Conservation (phyloP, 23 tunicate genomes). For the Trididemnum clinides region DNA sequence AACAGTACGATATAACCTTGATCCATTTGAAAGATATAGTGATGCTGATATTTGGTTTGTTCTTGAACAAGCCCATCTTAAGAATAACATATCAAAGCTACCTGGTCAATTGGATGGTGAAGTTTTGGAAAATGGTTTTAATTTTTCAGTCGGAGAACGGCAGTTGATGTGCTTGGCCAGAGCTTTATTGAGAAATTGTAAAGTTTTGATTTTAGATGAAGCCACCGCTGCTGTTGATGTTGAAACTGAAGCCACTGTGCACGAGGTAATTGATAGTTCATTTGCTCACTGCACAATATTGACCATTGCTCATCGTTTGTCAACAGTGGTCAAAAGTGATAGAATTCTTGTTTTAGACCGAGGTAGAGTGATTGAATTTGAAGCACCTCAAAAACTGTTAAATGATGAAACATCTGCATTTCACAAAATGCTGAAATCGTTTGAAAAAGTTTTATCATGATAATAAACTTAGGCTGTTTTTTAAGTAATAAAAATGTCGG, state of each 20-base stretch:
- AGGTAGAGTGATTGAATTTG: conserved; percentile 68
- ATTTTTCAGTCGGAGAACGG: conserved; percentile 83
- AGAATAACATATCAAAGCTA: conserved; percentile 41
- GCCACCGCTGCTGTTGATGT: conserved; percentile 93
- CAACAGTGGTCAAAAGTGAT: conserved; percentile 70
- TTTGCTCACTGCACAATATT: conserved; percentile 81
- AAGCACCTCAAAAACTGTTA: conserved; percentile 49
- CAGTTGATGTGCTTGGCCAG: conserved; percentile 86
- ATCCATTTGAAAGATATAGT: conserved; percentile 56
- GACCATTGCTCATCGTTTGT: conserved; percentile 86
- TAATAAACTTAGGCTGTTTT: no score
- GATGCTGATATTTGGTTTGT: conserved; percentile 84
- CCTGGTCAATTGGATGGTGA: conserved; percentile 53
- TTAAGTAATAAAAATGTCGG: no score
- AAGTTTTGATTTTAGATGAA: conserved; percentile 83
- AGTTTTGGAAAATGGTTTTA: conserved; percentile 69
- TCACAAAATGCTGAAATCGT: conserved; percentile 38
- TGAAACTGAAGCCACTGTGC: conserved; percentile 80
- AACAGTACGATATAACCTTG: conserved; percentile 74
- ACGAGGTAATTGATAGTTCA: conserved; percentile 56
- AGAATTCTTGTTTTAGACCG: conserved; percentile 69
- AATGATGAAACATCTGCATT: conserved; percentile 43
- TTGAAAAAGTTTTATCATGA: no score
- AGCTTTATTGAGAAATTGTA: conserved; percentile 62
- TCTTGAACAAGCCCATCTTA: conserved; percentile 72